A percentile compares a stretch with the other conserved stretches of the same genome.
Evolutionary conservation across 2,113 vertebrate genomes (phyloP).

Genomic region (Ploceus nigricollis): DNA sequence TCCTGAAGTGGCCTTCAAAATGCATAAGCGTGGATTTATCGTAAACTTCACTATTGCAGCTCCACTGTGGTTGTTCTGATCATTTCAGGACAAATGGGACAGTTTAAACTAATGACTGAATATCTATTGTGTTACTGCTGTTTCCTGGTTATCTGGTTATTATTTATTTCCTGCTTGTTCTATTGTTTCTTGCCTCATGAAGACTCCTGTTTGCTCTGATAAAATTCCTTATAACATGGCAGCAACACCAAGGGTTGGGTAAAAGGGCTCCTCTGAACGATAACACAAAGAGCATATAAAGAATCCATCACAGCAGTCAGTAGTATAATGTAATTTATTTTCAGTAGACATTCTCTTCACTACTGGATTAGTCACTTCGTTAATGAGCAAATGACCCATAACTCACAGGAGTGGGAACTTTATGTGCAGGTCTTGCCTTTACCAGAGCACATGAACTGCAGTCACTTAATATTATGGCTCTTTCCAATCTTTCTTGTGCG

Average conservation of each 20-base stretch:
- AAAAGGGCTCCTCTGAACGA: background rate
- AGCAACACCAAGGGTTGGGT: background rate
- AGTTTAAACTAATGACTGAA: background rate
- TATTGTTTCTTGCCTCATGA: constrained; percentile 44
- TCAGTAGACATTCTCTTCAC: background rate
- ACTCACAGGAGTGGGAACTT: constrained; percentile 28
- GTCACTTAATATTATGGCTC: background rate
- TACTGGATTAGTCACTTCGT: constrained; percentile 4
- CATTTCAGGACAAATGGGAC: background rate
- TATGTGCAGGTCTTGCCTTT: background rate
- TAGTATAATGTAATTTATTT: constrained; percentile 29
- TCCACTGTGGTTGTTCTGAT: constrained; percentile 20
- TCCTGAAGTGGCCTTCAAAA: background rate
- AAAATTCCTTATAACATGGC: constrained; percentile 40
- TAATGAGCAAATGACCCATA: constrained; percentile 32
- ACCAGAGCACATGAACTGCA: background rate
- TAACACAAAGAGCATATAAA: constrained; percentile 6
- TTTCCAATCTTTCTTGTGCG: background rate
- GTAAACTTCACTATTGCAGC: background rate
- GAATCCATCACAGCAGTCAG: constrained; percentile 49
- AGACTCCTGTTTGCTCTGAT: constrained; percentile 32
- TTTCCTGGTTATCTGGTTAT: constrained; percentile 45
- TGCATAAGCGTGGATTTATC: background rate
- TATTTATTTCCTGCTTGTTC: constrained; percentile 39
- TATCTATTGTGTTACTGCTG: background rate